phyloP scores from a whole-genome alignment of 2,797 vertebrate genomes.

The Poeciliopsis infans region DNA sequence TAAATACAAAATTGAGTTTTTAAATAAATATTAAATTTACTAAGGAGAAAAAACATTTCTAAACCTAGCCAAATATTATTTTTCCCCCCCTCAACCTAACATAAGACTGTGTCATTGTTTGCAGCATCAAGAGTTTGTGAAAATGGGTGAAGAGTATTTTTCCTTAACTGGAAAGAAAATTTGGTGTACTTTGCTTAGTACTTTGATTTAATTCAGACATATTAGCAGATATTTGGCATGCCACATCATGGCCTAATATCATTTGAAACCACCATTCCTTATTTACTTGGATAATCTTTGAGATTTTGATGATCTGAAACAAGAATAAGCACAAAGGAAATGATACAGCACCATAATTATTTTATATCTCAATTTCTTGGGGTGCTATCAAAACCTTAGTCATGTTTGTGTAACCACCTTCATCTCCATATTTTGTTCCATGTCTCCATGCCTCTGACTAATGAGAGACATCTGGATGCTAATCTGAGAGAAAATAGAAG shows the following conservation, averaged over 20 bases:
- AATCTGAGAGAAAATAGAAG: neutral
- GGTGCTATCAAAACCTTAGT: neutral
- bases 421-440: neutral
- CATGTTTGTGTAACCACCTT: neutral
- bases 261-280: neutral
- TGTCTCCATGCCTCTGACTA: neutral
- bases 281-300: neutral
- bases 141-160: neutral
- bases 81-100: neutral
- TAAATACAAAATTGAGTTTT: neutral
- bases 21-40: neutral
- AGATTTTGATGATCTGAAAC: neutral
- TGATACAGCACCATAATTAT: neutral
- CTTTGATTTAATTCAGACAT: neutral
- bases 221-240: neutral
- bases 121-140: neutral
- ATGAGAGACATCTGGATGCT: conserved; percentile 4
- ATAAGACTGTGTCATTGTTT: neutral
- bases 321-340: neutral
- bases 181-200: neutral
- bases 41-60: neutral
- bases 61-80: neutral
- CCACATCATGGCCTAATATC: neutral
- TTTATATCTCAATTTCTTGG: neutral
- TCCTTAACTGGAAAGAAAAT: neutral